Evolutionary conservation across 2,888 invertebrate species (phyloP).

Genomic region (Myopa tessellatipennis): DNA sequence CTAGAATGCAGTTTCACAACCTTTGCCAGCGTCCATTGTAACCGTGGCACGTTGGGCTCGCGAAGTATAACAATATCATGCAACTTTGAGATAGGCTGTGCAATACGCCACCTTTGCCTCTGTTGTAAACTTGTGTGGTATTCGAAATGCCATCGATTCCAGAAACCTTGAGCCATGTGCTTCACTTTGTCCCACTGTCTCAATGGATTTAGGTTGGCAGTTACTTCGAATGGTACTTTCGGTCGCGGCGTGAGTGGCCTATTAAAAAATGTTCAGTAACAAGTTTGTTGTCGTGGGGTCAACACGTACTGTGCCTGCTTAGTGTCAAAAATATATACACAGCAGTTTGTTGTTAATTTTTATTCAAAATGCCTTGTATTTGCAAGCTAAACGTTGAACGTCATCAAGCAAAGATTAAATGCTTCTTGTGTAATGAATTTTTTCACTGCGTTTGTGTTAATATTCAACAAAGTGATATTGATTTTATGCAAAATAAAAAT

Average conservation of each 20-base stretch:
- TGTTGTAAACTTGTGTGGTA: neutral
- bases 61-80: constrained; percentile 14
- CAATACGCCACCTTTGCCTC: neutral
- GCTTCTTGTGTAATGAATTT: too few relatives aligned
- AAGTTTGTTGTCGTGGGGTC: too few relatives aligned
- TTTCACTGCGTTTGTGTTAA: too few relatives aligned
- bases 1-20: constrained; percentile 9
- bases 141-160: neutral
- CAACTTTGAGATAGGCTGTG: neutral
- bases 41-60: constrained; percentile 24
- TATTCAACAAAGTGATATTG: too few relatives aligned
- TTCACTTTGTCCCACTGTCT: constrained; percentile 27
- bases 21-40: constrained; percentile 46
- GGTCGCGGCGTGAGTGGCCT: neutral
- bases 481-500: too few relatives aligned
- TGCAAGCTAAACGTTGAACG: too few relatives aligned
- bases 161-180: constrained; percentile 38
- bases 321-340: too few relatives aligned
- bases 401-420: too few relatives aligned
- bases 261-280: neutral
- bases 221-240: too few relatives aligned
- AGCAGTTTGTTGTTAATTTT: too few relatives aligned
- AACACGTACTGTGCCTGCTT: too few relatives aligned
- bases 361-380: too few relatives aligned
- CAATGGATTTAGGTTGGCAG: neutral